Conservation (phyloP, 2,797 vertebrate species). For the Silurus lanzhouensis region DNA sequence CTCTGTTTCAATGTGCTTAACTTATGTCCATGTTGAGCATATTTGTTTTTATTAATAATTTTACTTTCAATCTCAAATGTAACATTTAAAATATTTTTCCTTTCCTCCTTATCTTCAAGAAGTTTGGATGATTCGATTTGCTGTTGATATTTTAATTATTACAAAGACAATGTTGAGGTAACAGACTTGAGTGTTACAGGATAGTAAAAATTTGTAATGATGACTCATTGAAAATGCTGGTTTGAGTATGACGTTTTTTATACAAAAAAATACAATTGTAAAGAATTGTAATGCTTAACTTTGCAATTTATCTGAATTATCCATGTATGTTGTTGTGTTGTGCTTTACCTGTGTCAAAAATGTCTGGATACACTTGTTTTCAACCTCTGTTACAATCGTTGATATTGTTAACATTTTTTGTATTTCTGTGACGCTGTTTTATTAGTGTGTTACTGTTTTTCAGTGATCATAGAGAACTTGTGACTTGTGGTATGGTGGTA, state of each 20-base stretch:
- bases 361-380: background rate
- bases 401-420: too few relatives aligned
- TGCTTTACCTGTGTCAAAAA: too few relatives aligned
- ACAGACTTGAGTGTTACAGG: background rate
- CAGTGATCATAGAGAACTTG: too few relatives aligned
- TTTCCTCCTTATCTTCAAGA: background rate
- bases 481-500: too few relatives aligned
- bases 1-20: background rate
- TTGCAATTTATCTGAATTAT: too few relatives aligned
- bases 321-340: too few relatives aligned
- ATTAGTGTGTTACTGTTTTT: too few relatives aligned
- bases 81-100: background rate
- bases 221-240: background rate
- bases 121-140: background rate
- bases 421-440: too few relatives aligned
- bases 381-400: too few relatives aligned
- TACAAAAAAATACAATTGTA: too few relatives aligned
- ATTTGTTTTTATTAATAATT: background rate
- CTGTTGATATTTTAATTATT: background rate
- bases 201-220: background rate
- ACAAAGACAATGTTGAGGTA: background rate
- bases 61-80: background rate
- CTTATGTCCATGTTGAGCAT: background rate
- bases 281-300: too few relatives aligned
- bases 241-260: background rate